Percentiles rank a stretch among this genome's conserved stretches.
These are phyloP conservation scores for Pimpla rufipes DNA, from an alignment of 2,888 invertebrate species.

Conservation along the genomic window DNA sequence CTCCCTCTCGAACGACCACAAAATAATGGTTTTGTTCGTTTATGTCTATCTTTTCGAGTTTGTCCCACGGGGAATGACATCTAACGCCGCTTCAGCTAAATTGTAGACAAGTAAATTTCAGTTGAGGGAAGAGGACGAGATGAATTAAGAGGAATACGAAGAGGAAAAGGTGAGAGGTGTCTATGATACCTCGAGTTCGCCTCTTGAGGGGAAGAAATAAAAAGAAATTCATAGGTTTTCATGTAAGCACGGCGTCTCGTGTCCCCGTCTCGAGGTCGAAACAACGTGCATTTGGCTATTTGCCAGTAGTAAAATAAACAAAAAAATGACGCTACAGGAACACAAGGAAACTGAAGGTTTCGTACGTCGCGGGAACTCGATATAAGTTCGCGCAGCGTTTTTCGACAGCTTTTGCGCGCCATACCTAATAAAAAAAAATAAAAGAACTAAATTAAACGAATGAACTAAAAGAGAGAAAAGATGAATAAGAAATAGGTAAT, in stretches of 20 bases:
- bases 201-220: constrained; percentile 15
- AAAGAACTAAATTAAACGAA: constrained; percentile 31
- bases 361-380: neutral
- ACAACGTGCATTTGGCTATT: constrained; percentile 21
- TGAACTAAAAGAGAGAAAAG: constrained; percentile 68
- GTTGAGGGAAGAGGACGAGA: neutral
- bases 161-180: neutral
- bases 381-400: neutral
- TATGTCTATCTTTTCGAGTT: neutral
- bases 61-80: neutral
- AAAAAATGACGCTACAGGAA: constrained; percentile 1
- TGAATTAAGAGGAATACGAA: constrained; percentile 18
- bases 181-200: constrained; percentile 10
- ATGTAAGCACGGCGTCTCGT: constrained; percentile 5
- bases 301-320: constrained; percentile 18
- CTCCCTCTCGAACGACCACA: constrained; percentile 26
- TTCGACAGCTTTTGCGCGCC: constrained; percentile 19
- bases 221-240: constrained; percentile 17
- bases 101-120: neutral
- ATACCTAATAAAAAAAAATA: constrained; percentile 36
- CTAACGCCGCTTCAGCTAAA: neutral
- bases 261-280: neutral
- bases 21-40: constrained; percentile 4
- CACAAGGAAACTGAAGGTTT: constrained; percentile 17
- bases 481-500: constrained; percentile 72